Percentiles rank a stretch among this genome's conserved stretches.
These are phyloP conservation scores for Saguinus midas DNA, from an alignment of 2,113 vertebrate species.

Conservation along the genomic window DNA sequence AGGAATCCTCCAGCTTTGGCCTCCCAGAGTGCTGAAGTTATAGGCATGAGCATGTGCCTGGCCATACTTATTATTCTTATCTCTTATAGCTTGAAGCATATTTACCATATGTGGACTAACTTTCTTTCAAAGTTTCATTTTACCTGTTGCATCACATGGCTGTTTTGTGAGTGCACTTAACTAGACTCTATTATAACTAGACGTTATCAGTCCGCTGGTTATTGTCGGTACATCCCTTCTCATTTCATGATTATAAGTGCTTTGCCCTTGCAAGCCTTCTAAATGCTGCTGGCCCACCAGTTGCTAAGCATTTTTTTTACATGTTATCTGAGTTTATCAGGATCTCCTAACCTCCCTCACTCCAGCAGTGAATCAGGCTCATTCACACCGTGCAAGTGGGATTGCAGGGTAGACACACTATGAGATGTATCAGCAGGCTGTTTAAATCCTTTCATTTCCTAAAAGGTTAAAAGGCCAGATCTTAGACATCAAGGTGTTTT, in stretches of 20 bases:
- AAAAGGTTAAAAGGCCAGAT: conserved; percentile 54
- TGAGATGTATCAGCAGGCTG: conserved; percentile 6
- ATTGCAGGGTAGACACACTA: conserved; percentile 51
- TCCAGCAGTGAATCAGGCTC: conserved; percentile 56
- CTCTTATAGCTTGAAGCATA: neutral
- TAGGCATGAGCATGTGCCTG: no score
- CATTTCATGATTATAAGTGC: neutral
- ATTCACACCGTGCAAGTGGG: conserved; percentile 48
- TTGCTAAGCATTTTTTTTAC: conserved; percentile 73
- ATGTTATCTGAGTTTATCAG: conserved; percentile 76
- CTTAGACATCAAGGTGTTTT: conserved; percentile 57
- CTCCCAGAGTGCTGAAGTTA: no score
- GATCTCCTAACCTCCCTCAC: conserved; percentile 64
- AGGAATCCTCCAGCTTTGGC: no score
- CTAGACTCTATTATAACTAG: neutral
- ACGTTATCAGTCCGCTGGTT: neutral
- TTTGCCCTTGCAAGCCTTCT: conserved; percentile 15
- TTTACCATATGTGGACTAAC: neutral
- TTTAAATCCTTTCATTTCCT: conserved; percentile 73
- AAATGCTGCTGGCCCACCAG: conserved; percentile 37
- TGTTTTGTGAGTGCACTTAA: neutral
- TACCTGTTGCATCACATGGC: neutral
- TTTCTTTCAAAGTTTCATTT: neutral
- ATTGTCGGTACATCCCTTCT: neutral
- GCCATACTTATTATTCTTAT: neutral